These are phyloP conservation scores for Cybosia mesomella DNA, from an alignment of 2,888 invertebrate genomes.

Conservation along the genomic window DNA sequence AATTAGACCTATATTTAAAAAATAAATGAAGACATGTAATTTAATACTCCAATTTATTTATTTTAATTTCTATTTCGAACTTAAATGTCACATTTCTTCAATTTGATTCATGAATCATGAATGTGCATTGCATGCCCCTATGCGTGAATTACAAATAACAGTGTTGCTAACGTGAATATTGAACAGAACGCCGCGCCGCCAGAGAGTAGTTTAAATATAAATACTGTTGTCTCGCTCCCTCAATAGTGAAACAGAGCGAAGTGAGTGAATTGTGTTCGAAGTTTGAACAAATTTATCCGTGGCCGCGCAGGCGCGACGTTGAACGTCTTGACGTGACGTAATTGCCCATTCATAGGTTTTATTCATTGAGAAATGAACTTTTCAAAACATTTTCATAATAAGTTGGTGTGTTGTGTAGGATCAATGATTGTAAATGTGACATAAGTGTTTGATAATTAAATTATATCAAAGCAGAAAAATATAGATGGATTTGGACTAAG, in stretches of 20 bases:
- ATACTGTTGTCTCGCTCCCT: constrained; percentile 25
- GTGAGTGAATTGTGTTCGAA: constrained; percentile 16
- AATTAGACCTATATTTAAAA: too few species aligned
- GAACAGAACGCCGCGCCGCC: not conserved
- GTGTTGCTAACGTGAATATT: not conserved
- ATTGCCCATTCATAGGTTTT: constrained; percentile 86
- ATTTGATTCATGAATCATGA: too few species aligned
- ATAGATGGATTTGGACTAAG: constrained; percentile 57
- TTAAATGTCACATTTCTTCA: too few species aligned
- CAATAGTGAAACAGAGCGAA: constrained; percentile 19
- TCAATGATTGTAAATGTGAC: constrained; percentile 42
- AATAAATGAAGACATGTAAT: too few species aligned
- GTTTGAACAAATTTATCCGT: constrained; percentile 50
- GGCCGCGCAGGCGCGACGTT: constrained; percentile 80
- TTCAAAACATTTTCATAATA: constrained; percentile 73
- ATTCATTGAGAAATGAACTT: constrained; percentile 78
- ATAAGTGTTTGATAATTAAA: constrained; percentile 41
- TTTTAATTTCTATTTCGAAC: too few species aligned
- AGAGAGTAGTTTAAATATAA: not conserved
- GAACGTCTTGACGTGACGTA: constrained; percentile 82
- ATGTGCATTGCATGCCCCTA: too few species aligned
- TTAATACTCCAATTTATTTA: too few species aligned
- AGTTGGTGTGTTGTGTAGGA: constrained; percentile 60
- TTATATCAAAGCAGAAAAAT: constrained; percentile 40
- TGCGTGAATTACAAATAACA: not conserved